phyloP scores from a whole-genome alignment of 2,113 vertebrate genomes.

The Grantiella picta region DNA sequence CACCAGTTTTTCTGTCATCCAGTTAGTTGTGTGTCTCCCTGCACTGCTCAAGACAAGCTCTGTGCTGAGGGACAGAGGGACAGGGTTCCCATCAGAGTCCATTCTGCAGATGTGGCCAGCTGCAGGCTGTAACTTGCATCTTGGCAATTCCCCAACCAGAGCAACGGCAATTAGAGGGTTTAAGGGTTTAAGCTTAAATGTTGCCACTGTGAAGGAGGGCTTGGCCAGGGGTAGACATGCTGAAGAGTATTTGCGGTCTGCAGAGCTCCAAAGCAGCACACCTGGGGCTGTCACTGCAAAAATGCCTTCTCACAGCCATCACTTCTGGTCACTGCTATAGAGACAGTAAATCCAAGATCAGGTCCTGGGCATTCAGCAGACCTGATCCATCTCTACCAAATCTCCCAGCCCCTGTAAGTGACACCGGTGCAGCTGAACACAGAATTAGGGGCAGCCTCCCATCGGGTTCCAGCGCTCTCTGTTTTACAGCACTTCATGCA shows the following conservation, averaged over 20 bases:
- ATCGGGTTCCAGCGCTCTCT: neutral
- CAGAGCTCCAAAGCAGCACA: neutral
- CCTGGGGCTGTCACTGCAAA: neutral
- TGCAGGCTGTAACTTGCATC: neutral
- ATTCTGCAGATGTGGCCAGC: neutral
- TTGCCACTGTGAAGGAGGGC: neutral
- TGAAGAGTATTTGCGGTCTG: no score
- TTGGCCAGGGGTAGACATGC: neutral
- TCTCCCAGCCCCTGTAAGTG: neutral
- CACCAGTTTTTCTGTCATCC: neutral
- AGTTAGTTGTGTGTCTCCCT: neutral
- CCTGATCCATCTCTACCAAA: neutral
- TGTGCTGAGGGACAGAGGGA: neutral
- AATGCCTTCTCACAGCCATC: neutral
- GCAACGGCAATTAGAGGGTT: neutral
- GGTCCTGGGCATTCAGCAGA: neutral
- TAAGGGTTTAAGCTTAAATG: neutral
- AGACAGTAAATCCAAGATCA: neutral
- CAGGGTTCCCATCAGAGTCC: neutral
- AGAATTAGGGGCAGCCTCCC: neutral
- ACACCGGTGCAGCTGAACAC: accelerated
- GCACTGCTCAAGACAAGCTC: neutral
- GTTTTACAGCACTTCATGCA: neutral
- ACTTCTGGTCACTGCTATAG: accelerated
- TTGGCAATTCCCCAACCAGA: neutral